Conservation (phyloP, 2,888 invertebrate genomes). For the Taenaris catops region DNA sequence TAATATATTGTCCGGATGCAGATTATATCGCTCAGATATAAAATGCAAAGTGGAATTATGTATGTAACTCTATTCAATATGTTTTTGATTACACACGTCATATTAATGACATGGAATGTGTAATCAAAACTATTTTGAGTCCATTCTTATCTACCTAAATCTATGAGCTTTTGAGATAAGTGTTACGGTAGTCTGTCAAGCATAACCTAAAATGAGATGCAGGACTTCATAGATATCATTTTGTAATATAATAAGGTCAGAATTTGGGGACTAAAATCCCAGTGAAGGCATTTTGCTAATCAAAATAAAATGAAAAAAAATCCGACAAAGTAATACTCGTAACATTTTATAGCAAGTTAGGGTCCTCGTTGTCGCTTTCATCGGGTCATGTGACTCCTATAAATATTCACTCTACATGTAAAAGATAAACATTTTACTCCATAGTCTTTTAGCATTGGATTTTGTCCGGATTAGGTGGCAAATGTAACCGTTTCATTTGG, state of each 20-base stretch:
- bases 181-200: no score
- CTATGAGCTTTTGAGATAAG: no score
- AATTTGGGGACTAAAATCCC: not conserved
- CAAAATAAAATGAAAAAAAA: conserved; percentile 10
- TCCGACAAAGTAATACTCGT: conserved; percentile 10
- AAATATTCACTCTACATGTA: conserved; percentile 18
- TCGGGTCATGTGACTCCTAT: conserved; percentile 20
- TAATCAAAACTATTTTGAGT: no score
- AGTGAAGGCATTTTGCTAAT: not conserved
- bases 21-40: no score
- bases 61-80: no score
- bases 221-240: no score
- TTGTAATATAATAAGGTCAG: not conserved
- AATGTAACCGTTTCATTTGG: conserved; percentile 7
- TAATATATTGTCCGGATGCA: no score
- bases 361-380: conserved; percentile 18
- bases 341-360: conserved; percentile 18
- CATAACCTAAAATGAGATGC: no score
- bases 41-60: no score
- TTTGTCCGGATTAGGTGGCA: conserved; percentile 1
- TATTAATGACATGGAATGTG: no score
- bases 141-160: no score
- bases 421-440: conserved; percentile 15
- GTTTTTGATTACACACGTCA: no score
- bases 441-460: conserved; percentile 4